phyloP scores from a whole-genome alignment of 64 coral and sea anemone genomes.

The Anthopleura sola region DNA sequence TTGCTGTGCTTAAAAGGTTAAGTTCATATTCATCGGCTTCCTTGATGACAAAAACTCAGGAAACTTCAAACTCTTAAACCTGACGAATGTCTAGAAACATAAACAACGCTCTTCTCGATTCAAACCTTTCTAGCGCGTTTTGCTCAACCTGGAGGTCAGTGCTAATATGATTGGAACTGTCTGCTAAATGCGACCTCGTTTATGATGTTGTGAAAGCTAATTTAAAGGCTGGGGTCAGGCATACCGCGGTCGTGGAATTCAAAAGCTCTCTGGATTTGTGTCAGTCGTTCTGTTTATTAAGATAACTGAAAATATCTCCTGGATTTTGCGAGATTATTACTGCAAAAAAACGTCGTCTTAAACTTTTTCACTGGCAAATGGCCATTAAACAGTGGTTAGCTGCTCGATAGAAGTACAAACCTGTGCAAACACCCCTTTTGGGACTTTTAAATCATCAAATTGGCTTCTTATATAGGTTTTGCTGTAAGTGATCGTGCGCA shows the following conservation, averaged over 20 bases:
- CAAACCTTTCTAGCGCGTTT: not conserved
- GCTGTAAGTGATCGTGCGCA: too few species aligned
- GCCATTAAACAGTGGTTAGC: not conserved
- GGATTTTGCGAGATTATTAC: not conserved
- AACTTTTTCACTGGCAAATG: not conserved
- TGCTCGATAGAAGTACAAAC: too few species aligned
- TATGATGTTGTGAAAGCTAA: not conserved
- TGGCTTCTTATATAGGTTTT: too few species aligned
- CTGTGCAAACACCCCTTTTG: too few species aligned
- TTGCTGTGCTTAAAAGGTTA: not conserved
- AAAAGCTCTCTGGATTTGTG: not conserved
- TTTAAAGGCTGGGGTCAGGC: not conserved
- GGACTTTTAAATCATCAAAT: too few species aligned
- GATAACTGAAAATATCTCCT: not conserved
- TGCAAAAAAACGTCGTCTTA: too few species aligned
- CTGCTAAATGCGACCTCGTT: constrained; percentile 7
- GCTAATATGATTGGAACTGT: constrained; percentile 1
- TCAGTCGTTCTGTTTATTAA: not conserved
- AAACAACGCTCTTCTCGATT: not conserved
- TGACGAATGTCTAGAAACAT: not conserved
- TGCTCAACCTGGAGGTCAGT: not conserved
- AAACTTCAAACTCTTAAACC: not conserved
- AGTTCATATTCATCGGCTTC: not conserved
- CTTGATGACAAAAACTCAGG: not conserved
- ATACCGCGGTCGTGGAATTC: not conserved